Percentiles rank a stretch among this genome's conserved stretches.
phyloP scores from a whole-genome alignment of 2,797 vertebrate genomes.

The Buphagus erythrorhynchus region DNA sequence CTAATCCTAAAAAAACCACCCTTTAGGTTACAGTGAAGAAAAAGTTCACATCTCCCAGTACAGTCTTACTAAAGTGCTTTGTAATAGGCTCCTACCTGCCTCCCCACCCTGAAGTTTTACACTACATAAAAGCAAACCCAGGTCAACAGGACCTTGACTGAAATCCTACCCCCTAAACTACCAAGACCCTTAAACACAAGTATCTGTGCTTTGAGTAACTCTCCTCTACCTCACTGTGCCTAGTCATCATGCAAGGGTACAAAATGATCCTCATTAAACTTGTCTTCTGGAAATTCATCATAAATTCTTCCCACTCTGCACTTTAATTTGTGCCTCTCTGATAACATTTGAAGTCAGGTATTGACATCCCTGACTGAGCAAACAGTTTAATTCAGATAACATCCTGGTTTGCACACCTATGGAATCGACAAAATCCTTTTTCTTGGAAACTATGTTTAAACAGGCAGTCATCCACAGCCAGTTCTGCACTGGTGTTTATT shows the following conservation, averaged over 20 bases:
- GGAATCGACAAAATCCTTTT: not conserved
- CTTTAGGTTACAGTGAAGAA: not conserved
- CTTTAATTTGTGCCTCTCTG: not conserved
- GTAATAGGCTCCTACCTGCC: not conserved
- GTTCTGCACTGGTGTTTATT: not conserved
- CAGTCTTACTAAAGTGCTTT: not conserved
- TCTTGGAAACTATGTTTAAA: not conserved
- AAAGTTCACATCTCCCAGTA: not conserved
- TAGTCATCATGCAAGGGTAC: not conserved
- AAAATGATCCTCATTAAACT: not conserved
- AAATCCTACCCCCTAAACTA: not conserved
- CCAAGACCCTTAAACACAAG: not conserved
- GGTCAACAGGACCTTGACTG: not conserved
- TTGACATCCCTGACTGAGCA: not conserved
- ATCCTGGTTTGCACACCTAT: not conserved
- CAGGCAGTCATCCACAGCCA: not conserved
- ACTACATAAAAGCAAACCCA: not conserved
- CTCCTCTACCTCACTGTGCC: not conserved
- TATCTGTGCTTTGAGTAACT: not conserved
- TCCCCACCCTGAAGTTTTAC: not conserved
- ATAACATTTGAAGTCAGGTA: not conserved
- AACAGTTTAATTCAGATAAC: not conserved
- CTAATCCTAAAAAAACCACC: not conserved
- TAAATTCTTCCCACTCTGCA: not conserved
- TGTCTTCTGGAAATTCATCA: not conserved